phyloP scores from a whole-genome alignment of 2,888 invertebrate species.

The Liopterus haemorrhoidalis region DNA sequence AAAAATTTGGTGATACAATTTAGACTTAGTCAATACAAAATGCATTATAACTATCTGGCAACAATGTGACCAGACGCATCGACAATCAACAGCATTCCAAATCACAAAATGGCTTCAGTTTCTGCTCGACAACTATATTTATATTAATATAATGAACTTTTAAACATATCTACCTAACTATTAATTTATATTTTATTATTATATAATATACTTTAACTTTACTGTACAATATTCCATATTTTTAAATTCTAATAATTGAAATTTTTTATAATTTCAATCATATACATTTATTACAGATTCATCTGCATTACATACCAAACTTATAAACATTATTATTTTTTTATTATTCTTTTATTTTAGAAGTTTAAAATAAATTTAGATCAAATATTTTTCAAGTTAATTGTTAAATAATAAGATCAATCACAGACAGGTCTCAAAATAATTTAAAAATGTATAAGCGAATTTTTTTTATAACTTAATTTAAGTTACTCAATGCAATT shows the following conservation, averaged over 20 bases:
- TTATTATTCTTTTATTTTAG: conserved; percentile 17
- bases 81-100: too few relatives aligned
- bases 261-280: conserved; percentile 18
- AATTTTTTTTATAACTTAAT: conserved; percentile 22
- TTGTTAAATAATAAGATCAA: conserved; percentile 44
- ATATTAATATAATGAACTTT: conserved; percentile 17
- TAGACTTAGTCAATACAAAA: too few relatives aligned
- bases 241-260: conserved; percentile 24
- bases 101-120: too few relatives aligned
- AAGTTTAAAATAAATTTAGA: conserved; percentile 24
- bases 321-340: conserved; percentile 9
- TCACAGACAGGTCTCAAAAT: conserved; percentile 48
- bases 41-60: too few relatives aligned
- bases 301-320: conserved; percentile 8
- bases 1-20: too few relatives aligned
- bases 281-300: conserved; percentile 19
- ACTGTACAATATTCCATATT: conserved; percentile 21
- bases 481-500: too few relatives aligned
- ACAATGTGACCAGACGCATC: too few relatives aligned
- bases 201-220: conserved; percentile 24
- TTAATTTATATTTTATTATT: conserved; percentile 22
- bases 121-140: too few relatives aligned
- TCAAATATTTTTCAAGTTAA: conserved; percentile 18
- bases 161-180: conserved; percentile 23
- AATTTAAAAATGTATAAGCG: conserved; percentile 40